Base-by-base conservation (phyloP, 2,797 vertebrate genomes). In the Malurus splendens region DNA sequence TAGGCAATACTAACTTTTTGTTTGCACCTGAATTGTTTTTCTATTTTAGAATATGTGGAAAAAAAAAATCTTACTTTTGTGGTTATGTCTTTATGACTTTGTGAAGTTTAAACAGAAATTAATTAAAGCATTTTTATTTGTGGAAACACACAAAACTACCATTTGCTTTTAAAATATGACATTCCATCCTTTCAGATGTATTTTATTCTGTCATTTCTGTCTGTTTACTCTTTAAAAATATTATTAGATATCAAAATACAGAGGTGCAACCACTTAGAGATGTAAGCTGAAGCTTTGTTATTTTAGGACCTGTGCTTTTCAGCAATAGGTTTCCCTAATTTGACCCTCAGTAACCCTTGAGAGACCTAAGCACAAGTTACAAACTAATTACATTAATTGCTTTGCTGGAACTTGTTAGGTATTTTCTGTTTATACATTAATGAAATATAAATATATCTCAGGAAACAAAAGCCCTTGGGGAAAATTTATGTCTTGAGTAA, bases 351-450 rank as follows among this genome's bases (percentile, higher is more conserved):
- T 90, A 93, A 92, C 79, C 87, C 67, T 41, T 89, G 87, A 86
- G 54, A 93, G 70, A 87, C 80, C 32, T 74, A 64, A 90, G 83
- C 25, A 88, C 78, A 91, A 90, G 89, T 86, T 93, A 60, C 66
- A 83, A 91, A 81, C 89, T 89, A 93, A 91, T 94, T 90, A 93
- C 60, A 73, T 60, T 30, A 87, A 92, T 81, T 76, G 64, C 85
- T 90, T 89, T 79, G 45, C 85, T 92, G 92, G 90, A 92, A 80
- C 85, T 92, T 90, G 77, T 77, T 85, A 76, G 82, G 70, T 84
- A 89, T 89, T 95, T 89, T 90, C 89, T 95, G 93, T 94, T 95
- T 95, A 93, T 92, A 95, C 93, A 93, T 95, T 95, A 95, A 93
- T 95, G 85, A 91, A 92, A 92, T 93, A 92, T 86, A 93, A 83